A percentile compares a stretch with the other conserved stretches of the same genome.
Evolutionary conservation across 2,888 invertebrate genomes (phyloP).

Genomic region (Hydriomena furcata): DNA sequence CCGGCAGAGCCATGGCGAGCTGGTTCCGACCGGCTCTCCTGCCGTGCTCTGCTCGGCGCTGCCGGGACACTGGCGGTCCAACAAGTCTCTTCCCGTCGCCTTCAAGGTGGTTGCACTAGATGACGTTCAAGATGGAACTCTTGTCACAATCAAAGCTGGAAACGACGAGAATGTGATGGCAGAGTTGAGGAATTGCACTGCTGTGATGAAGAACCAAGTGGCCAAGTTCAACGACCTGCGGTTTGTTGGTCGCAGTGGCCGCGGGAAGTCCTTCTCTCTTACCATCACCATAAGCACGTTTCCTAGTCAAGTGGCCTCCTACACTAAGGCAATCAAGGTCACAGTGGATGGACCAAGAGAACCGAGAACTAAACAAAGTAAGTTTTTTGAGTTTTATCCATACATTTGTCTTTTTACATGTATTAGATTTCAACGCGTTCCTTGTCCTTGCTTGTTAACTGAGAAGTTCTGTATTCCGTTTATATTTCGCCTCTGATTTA

Average conservation of each 20-base stretch:
- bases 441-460: slow-evolving; percentile 19
- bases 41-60: slow-evolving; percentile 96
- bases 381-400: slow-evolving; percentile 73
- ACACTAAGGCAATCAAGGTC: slow-evolving; percentile 98
- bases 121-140: slow-evolving; percentile 96
- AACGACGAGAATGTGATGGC: slow-evolving; percentile 99
- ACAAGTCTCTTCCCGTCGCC: slow-evolving; percentile 97
- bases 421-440: slow-evolving; percentile 27
- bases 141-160: slow-evolving; percentile 96
- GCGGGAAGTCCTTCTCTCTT: slow-evolving; percentile 97
- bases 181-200: slow-evolving; percentile 95
- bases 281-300: slow-evolving; percentile 95
- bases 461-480: slow-evolving; percentile 1
- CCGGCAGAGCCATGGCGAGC: slow-evolving; percentile 95
- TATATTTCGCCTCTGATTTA: too few species aligned
- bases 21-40: slow-evolving; percentile 97
- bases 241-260: slow-evolving; percentile 98
- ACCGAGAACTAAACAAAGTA: slow-evolving; percentile 98
- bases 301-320: slow-evolving; percentile 93
- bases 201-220: slow-evolving; percentile 98
- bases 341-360: slow-evolving; percentile 99
- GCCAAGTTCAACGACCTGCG: slow-evolving; percentile 99
- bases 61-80: slow-evolving; percentile 98
- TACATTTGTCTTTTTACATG: slow-evolving; percentile 16
- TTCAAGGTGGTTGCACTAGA: slow-evolving; percentile 98